phyloP scores from a whole-genome alignment of 1,140 invertebrate species.

The Drosophila mauritiana region DNA sequence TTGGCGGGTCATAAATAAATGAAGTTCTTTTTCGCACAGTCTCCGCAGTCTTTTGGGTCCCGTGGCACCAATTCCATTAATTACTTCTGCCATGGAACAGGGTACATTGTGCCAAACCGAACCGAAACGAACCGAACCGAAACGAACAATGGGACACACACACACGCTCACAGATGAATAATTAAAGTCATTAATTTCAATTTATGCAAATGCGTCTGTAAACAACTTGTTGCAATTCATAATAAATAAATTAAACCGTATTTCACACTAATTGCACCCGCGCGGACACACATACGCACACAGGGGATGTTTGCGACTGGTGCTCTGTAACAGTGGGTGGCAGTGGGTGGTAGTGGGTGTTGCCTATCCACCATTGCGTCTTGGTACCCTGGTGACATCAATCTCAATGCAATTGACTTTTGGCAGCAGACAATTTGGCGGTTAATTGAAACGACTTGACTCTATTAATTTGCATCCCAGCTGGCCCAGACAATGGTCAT shows the following conservation, averaged over 20 bases:
- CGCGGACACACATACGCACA: slow-evolving; percentile 48
- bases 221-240: slow-evolving; percentile 83
- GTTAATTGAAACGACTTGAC: slow-evolving; percentile 83
- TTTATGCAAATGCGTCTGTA: slow-evolving; percentile 83
- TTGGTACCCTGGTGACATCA: slow-evolving; percentile 68
- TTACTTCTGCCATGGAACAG: slow-evolving; percentile 67
- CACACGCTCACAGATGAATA: slow-evolving; percentile 65
- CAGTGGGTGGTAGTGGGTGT: neutral
- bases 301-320: neutral
- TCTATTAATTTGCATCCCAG: slow-evolving; percentile 75
- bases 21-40: slow-evolving; percentile 69
- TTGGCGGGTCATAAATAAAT: slow-evolving; percentile 77
- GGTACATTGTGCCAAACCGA: slow-evolving; percentile 15
- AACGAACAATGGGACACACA: slow-evolving; percentile 28
- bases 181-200: slow-evolving; percentile 84
- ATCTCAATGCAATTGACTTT: slow-evolving; percentile 84
- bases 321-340: slow-evolving; percentile 3
- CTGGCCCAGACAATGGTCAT: slow-evolving; percentile 3
- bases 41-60: slow-evolving; percentile 61
- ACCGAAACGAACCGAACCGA: slow-evolving; percentile 6
- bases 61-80: slow-evolving; percentile 80
- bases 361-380: neutral
- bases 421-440: slow-evolving; percentile 81
- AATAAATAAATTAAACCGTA: slow-evolving; percentile 83
- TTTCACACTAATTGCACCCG: slow-evolving; percentile 82